Base-by-base conservation (phyloP, 2,888 invertebrate species). In the Lathronympha strigana region DNA sequence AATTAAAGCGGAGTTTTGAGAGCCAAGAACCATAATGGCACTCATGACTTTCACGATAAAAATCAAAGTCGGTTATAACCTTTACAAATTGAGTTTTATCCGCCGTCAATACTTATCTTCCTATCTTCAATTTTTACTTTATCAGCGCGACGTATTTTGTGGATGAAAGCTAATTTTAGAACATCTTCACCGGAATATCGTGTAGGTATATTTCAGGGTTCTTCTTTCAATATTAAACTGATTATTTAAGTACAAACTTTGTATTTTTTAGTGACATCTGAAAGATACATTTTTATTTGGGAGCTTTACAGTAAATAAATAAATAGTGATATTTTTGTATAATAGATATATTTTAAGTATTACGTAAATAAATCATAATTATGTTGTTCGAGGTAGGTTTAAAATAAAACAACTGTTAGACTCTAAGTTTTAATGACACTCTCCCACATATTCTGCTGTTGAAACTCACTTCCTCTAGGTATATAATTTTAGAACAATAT, bases 51-150 rank as follows among this genome's bases (percentile, higher is more conserved):
- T 53, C 45, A 33, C 15, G 58, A 64, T 66, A 66, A 61, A 66
- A 54, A 66, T 54, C 60, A 53, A 43, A 25, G 33, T 66, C 47
- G 28, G 28, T 38, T 38, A 19, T 33, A 64, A 51, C 43, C 36
- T 25, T 38, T 53, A 51, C 36, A 60, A 66, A 60, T 60, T 53
- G 45, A 53, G 53, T 54, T 60, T 60, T 43, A 51, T n/a, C 28
- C 58, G 45, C 13, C 38, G 64, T 50, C 64, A 66, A 60, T 66
- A 58, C 51, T 64, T 58, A 60, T 66, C 64, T 25, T 43, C 53
- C 51, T 38, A 45, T 60, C 58, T 51, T 38, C 50, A 45, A 60
- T 64, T 63, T 64, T 51, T 51, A 51, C 36, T 43, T 45, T 25
- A 45, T 45, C 17, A 60, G 63, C 8, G 17, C 17, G 40, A 23